Evolutionary conservation across 2,797 vertebrate species (phyloP).

Genomic region (Notoglanidium macrostoma): DNA sequence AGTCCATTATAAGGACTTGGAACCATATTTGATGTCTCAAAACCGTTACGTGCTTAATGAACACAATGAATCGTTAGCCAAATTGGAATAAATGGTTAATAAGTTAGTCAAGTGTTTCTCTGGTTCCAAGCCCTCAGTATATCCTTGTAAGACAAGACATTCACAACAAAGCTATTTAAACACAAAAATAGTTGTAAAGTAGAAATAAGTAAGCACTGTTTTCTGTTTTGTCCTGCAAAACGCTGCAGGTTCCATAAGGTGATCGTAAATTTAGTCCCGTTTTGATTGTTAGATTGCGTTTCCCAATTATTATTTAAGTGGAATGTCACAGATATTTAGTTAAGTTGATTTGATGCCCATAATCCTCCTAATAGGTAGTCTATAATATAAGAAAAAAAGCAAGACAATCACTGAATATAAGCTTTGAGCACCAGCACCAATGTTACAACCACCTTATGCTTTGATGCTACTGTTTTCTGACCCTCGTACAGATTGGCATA

Average conservation of each 20-base stretch:
- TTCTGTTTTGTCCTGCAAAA: constrained; percentile 64
- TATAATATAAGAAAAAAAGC: constrained; percentile 15
- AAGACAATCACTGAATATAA: background rate
- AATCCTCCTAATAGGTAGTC: constrained; percentile 58
- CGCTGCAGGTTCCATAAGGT: constrained; percentile 73
- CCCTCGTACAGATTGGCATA: constrained; percentile 62
- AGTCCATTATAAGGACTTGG: constrained; percentile 68
- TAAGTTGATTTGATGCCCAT: constrained; percentile 31
- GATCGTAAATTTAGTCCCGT: constrained; percentile 79
- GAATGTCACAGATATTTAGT: constrained; percentile 63
- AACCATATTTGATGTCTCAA: background rate
- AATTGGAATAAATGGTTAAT: background rate
- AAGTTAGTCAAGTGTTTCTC: background rate
- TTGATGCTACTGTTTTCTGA: constrained; percentile 54
- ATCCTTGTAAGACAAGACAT: constrained; percentile 60
- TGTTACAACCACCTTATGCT: constrained; percentile 77
- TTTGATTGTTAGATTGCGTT: background rate
- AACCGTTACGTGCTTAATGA: background rate
- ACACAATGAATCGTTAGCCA: background rate
- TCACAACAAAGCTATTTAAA: constrained; percentile 65
- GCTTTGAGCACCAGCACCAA: constrained; percentile 67
- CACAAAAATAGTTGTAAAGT: constrained; percentile 56
- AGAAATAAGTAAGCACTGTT: constrained; percentile 58
- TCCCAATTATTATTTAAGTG: constrained; percentile 59
- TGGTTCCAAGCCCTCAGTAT: constrained; percentile 17